These are phyloP conservation scores for Isichthys henryi DNA, from an alignment of 2,113 vertebrate genomes.

Conservation along the genomic window DNA sequence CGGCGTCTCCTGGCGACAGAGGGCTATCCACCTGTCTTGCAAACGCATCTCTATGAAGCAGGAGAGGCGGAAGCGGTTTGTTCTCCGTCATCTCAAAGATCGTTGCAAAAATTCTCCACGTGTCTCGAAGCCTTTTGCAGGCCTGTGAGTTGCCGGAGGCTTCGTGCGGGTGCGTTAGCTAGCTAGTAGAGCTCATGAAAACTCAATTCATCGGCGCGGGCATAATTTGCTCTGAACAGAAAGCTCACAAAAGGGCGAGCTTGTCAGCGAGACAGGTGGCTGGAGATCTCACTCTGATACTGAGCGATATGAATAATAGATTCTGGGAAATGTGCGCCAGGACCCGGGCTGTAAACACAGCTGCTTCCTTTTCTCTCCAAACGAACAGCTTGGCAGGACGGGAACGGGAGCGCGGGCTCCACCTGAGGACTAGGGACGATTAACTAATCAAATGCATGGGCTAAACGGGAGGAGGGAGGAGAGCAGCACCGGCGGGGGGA, in stretches of 20 bases:
- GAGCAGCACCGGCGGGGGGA: slow-evolving; percentile 41
- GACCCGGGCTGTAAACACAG: slow-evolving; percentile 99
- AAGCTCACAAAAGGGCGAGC: slow-evolving; percentile 99
- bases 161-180: slow-evolving; percentile 87
- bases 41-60: not conserved
- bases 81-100: slow-evolving; percentile 21
- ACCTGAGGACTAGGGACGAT: slow-evolving; percentile 91
- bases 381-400: slow-evolving; percentile 99
- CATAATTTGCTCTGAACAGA: slow-evolving; percentile 99
- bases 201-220: slow-evolving; percentile 99
- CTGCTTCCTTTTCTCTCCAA: slow-evolving; percentile 99
- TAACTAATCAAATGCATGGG: slow-evolving; percentile 70
- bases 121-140: slow-evolving; percentile 74
- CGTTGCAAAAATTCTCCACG: slow-evolving; percentile 81
- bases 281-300: slow-evolving; percentile 99
- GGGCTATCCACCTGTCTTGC: not conserved
- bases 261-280: slow-evolving; percentile 99
- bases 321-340: slow-evolving; percentile 99
- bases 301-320: slow-evolving; percentile 99
- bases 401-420: slow-evolving; percentile 83
- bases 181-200: slow-evolving; percentile 90
- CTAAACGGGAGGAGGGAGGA: slow-evolving; percentile 57
- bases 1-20: not conserved
- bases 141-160: slow-evolving; percentile 66
- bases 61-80: not conserved